A percentile compares a stretch with the other conserved stretches of the same genome.
phyloP scores from a whole-genome alignment of 2,113 vertebrate genomes.

The Octodon degus region DNA sequence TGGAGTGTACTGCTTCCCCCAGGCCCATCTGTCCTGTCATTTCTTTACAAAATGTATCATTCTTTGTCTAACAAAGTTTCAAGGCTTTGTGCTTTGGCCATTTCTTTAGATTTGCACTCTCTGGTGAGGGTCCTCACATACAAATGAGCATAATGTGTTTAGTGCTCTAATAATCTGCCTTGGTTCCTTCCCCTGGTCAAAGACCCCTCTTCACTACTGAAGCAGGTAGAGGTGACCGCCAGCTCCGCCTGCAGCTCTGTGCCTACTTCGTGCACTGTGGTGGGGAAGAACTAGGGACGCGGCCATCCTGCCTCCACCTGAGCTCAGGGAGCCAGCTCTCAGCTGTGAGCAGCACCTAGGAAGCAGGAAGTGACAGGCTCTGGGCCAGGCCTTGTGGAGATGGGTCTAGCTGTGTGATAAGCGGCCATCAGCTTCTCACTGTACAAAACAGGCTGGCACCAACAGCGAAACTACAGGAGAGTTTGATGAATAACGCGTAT shows the following conservation, averaged over 20 bases:
- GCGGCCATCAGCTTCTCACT: not conserved
- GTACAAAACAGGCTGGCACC: not conserved
- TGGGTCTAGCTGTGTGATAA: not conserved
- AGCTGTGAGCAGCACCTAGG: not conserved
- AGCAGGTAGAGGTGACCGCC: not conserved
- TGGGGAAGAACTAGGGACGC: not conserved
- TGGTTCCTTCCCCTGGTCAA: not conserved
- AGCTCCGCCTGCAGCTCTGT: not conserved
- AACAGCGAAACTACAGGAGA: not conserved
- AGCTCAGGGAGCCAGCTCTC: not conserved
- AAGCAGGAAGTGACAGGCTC: not conserved
- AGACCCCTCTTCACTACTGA: not conserved
- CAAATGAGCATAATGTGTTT: not conserved
- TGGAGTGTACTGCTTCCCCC: not conserved
- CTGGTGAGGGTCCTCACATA: not conserved
- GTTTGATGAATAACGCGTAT: not conserved
- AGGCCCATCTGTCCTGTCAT: not conserved
- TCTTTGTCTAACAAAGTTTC: not conserved
- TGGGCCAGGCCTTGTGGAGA: not conserved
- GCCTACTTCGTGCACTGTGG: not conserved
- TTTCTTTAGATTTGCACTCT: not conserved
- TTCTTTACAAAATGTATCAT: not conserved
- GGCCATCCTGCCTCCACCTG: not conserved
- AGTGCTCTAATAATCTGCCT: not conserved
- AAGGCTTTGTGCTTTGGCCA: not conserved